Base-by-base conservation (phyloP, 37 sponge, comb jelly and placozoan species). In the Corticium candelabrum region DNA sequence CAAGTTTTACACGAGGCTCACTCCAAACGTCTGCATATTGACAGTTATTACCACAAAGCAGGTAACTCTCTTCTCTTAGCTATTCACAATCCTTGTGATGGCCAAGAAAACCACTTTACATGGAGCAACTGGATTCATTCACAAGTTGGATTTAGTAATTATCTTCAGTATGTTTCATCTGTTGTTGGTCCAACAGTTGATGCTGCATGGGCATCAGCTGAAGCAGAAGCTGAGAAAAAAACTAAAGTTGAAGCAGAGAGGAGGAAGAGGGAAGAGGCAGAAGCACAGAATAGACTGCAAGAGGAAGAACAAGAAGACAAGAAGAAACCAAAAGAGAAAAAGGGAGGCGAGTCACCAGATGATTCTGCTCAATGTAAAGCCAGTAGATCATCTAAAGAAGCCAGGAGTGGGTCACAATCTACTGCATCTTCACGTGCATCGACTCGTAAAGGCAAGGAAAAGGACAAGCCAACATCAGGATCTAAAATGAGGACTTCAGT, bases 111-210 rank as follows among this genome's bases (percentile, higher is more conserved):
- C 40, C 67, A 38, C 4, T 86, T 77, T 76, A 67, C 33, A 21
- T 86, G 84, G 81, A 37, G 37, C 21, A 76, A 82, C 35, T 81
- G 82, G 4, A 35, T 75, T 2, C 92, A 89, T 68, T 83, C 87
- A 0, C 68, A 67, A 38, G 84, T 91, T n/a, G 92, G 92, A 7
- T 91, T 91, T 72, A 79, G 80, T 68, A 86, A 91, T 39, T 91
- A 83, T 62, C 81, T 91, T 4, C 35, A 77, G 33, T 57, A 85
- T 40, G 68, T 89, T 2, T 41, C 81, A 2, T 34, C 73, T 3
- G 34, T 15, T 29, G 82, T 74, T 76, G 87, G 90, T 21, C 70
- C 41, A 35, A 35, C 38, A 35, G 74, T 90, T 37, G 89, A 85
- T 39, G 39, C 68, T 27, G 81, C 88, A 36, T 79, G 74, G 37